phyloP scores from a whole-genome alignment of 1,140 invertebrate genomes.

The Microvelia longipes region DNA sequence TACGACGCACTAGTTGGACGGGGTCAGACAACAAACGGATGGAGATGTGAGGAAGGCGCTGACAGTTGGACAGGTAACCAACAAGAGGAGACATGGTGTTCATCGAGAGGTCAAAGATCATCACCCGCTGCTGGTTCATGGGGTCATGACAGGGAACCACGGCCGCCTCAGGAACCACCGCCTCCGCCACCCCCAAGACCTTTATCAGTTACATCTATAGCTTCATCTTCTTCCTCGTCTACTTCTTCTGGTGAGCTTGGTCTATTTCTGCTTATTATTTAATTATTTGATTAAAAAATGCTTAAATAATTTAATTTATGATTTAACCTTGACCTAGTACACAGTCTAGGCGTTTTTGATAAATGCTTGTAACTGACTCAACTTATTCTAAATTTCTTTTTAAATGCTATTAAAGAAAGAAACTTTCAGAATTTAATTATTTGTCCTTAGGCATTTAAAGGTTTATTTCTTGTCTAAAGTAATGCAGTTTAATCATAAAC shows the following conservation, averaged over 20 bases:
- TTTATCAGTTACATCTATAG: conserved; percentile 65
- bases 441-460: too few relatives aligned
- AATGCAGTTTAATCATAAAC: too few relatives aligned
- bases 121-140: not conserved
- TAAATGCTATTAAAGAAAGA: too few relatives aligned
- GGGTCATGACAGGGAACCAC: not conserved
- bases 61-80: not conserved
- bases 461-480: too few relatives aligned
- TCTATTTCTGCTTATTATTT: too few relatives aligned
- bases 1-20: conserved; percentile 45
- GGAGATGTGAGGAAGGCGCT: conserved; percentile 17
- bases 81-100: not conserved
- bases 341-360: too few relatives aligned
- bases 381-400: too few relatives aligned
- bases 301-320: too few relatives aligned
- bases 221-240: conserved; percentile 49
- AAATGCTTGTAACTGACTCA: too few relatives aligned
- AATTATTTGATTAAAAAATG: too few relatives aligned
- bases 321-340: too few relatives aligned
- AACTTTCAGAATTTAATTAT: too few relatives aligned
- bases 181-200: conserved; percentile 32
- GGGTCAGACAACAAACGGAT: conserved; percentile 8
- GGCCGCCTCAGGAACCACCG: conserved; percentile 9
- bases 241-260: conserved; percentile 33
- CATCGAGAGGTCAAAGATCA: not conserved